Evolutionary conservation across 2,888 invertebrate species (phyloP).

Genomic region (Pammene aurita): DNA sequence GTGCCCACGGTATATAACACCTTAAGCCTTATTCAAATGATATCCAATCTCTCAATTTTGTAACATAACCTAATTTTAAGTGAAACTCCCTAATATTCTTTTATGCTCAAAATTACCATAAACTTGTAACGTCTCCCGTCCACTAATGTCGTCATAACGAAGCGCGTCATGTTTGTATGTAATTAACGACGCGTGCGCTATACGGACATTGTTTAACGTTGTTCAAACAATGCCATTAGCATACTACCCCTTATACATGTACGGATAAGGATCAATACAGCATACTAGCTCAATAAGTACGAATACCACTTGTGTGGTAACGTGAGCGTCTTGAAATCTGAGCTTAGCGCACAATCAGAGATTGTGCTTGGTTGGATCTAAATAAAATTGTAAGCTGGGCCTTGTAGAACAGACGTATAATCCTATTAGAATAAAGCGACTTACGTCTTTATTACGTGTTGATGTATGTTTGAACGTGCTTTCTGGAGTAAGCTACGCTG

Average conservation of each 20-base stretch:
- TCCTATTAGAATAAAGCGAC: neutral
- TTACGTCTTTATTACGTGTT: neutral
- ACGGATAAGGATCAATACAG: constrained; percentile 16
- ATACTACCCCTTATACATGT: constrained; percentile 20
- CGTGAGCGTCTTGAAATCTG: constrained; percentile 48
- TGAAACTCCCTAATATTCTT: too few species aligned
- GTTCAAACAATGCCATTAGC: constrained; percentile 33
- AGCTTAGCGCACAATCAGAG: constrained; percentile 41
- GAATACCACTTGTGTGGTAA: constrained; percentile 74
- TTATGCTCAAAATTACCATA: too few species aligned
- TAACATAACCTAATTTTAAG: too few species aligned
- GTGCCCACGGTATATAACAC: too few species aligned
- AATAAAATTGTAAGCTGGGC: constrained; percentile 25
- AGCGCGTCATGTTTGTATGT: constrained; percentile 71
- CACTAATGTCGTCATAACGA: constrained; percentile 44
- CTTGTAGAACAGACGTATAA: neutral
- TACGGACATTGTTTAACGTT: constrained; percentile 70
- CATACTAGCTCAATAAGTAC: constrained; percentile 51
- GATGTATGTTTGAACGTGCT: neutral
- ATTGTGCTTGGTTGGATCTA: constrained; percentile 42
- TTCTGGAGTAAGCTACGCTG: neutral
- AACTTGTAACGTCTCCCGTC: constrained; percentile 15
- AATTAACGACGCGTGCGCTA: constrained; percentile 76
- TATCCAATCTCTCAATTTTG: too few species aligned
- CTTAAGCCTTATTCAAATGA: too few species aligned